Evolutionary conservation across 1,140 invertebrate genomes (phyloP), one percentile per base, ranked within the genome.

Genomic region (Oncopodura yosiiana): DNA sequence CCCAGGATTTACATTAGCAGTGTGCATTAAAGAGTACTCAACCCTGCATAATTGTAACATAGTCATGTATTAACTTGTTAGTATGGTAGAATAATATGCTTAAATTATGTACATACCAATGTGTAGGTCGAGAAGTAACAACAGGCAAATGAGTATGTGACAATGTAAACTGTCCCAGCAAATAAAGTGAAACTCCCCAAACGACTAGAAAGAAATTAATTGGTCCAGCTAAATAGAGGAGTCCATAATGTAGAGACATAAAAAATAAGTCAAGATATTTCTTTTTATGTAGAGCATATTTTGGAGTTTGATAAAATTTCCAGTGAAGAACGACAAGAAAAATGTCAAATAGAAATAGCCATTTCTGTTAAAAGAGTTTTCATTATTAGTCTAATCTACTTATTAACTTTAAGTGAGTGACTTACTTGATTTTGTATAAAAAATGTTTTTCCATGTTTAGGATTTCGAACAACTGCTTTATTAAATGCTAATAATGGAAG

Each of bases 341-440:
- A 2, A 36, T 39, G 14, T 53, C 30, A 29, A 45, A 37, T 0
- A 48, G 6, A 34, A 48, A 55, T 2, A 49, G n/a, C 34, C 24
- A 41, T 11, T 2, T 3, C 53, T 53, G 43, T 11, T 34, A 34
- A 3, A 29, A 38, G n/a, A 9, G 9, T n/a, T 41, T n/a, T 41
- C 16, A 41, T 6, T 11, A 41, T 9, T 11, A 6, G 18, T 19
- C 8, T 41, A 9, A 9, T 11, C 8, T 11, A 19, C 8, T n/a
- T 11, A 6, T 41, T 41, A 16, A 26, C 16, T 5, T 16, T 9
- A 41, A 16, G 18, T n/a, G 18, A 41, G 5, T 19, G 6, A 6
- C 8, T 16, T 18, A 54, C 51, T 42, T 53, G 51, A 38, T 53
- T 44, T 34, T 27, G 41, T 14, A 53, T 34, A 42, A 53, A 53